Base-by-base conservation (phyloP, 2,797 vertebrate species). In the Malurus splendens region DNA sequence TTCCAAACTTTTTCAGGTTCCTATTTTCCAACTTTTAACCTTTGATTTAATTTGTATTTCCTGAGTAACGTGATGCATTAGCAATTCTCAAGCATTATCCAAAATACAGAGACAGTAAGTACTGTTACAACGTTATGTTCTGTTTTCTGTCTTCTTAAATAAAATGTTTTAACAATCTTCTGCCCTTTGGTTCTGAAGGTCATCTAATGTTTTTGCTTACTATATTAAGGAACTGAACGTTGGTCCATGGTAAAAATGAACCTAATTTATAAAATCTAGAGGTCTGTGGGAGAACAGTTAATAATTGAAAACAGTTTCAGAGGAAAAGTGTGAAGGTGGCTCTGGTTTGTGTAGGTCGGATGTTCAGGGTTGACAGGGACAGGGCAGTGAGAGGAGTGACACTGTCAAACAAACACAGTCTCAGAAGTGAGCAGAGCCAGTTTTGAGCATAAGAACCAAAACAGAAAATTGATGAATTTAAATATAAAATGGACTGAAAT, bases 31-130 rank as follows among this genome's bases (percentile, higher is more conserved):
- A 17, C 9, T 70, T 75, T 66, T 59, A 76, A 87, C 14, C 22
- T 90, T 70, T 64, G 16, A 42, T 76, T 90, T 79, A 51, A 48
- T 76, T 84, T 92, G 7, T 51, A 25, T 92, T 79, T 82, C 51
- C 42, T 54, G 38, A 60, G 2, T 59, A 74, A 66, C 38, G 18
- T 18, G 10, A 11, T 20, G 10, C 16, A 64, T 47, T 71, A 56
- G 7, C 16, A 76, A 70, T 42, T 85, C 60, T 82, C 22, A 71
- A 79, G 18, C 23, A n/a, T 54, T 54, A 59, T n/a, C 17, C 19
- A 64, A 87, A 86, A 86, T 17, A 32, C 4, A 65, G n/a, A 41
- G 39, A 24, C 11, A 59, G 12, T 38, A 68, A 74, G 11, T 68
- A 19, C 23, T 67, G 9, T 48, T 66, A 62, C 4, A 28, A 61